Conservation (phyloP, 2,888 invertebrate genomes). For the Stramonita haemastoma region DNA sequence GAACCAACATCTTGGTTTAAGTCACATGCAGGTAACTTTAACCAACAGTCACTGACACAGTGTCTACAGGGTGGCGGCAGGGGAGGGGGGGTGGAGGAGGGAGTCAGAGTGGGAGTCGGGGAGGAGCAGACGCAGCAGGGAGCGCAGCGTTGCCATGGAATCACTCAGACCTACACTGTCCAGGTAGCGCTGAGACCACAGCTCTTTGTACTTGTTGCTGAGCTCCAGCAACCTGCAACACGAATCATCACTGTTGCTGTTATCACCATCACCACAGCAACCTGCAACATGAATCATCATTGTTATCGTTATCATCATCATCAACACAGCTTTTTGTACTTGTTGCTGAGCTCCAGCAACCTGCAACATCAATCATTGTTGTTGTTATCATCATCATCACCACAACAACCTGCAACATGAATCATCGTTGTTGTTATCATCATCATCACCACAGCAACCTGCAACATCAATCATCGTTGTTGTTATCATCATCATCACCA, state of each 20-base stretch:
- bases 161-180: slow-evolving; percentile 79
- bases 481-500: background rate
- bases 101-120: slow-evolving; percentile 54
- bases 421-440: too few relatives aligned
- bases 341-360: slow-evolving; percentile 80
- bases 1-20: too few relatives aligned
- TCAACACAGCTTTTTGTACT: slow-evolving; percentile 81
- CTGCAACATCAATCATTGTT: too few relatives aligned
- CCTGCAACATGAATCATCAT: background rate
- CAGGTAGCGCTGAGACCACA: slow-evolving; percentile 80
- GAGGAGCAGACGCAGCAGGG: slow-evolving; percentile 63
- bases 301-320: slow-evolving; percentile 67
- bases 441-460: background rate
- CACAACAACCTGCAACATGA: background rate
- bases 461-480: background rate
- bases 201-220: slow-evolving; percentile 80
- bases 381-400: background rate
- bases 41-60: too few relatives aligned
- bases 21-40: too few relatives aligned
- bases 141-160: slow-evolving; percentile 56
- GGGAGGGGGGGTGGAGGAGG: slow-evolving; percentile 19
- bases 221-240: slow-evolving; percentile 80
- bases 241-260: too few relatives aligned
- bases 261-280: background rate
- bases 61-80: background rate